These are phyloP conservation scores for Eupithecia tripunctaria DNA, from an alignment of 2,888 invertebrate genomes.

Conservation along the genomic window DNA sequence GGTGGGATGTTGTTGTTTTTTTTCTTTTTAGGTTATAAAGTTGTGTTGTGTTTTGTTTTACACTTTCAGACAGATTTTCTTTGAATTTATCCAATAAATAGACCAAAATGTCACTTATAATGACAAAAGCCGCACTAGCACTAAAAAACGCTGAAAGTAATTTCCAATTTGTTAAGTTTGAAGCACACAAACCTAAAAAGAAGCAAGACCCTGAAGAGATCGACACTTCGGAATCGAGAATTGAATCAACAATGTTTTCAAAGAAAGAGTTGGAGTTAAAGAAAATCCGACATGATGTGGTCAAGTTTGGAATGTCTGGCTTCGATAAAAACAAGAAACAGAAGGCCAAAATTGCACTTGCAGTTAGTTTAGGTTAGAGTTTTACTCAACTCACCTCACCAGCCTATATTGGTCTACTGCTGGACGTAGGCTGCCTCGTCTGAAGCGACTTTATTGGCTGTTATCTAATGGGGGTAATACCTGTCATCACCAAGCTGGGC, in stretches of 20 bases:
- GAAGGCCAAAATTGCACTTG: conserved; percentile 90
- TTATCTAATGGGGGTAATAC: too few relatives aligned
- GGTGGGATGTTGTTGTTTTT: not conserved
- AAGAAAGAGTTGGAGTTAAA: conserved; percentile 88
- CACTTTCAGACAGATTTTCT: not conserved
- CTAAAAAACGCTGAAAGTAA: conserved; percentile 72
- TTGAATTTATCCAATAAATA: conserved; percentile 15
- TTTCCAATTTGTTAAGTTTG: conserved; percentile 78
- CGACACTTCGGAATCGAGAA: conserved; percentile 44
- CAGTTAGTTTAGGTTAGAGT: conserved; percentile 88
- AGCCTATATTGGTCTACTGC: too few relatives aligned
- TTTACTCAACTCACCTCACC: too few relatives aligned
- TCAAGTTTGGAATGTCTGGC: conserved; percentile 93
- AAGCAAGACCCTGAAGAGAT: conserved; percentile 50
- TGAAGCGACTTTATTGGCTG: too few relatives aligned
- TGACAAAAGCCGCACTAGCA: conserved; percentile 82
- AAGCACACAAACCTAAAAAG: conserved; percentile 82
- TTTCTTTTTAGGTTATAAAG: not conserved
- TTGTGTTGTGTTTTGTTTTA: not conserved
- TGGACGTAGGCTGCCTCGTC: too few relatives aligned
- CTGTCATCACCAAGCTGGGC: too few relatives aligned
- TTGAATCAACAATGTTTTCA: conserved; percentile 41
- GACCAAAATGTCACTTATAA: conserved; percentile 65
- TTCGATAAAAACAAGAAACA: conserved; percentile 88
- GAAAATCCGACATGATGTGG: conserved; percentile 90